These are phyloP conservation scores for Cryptocheilus praepositus DNA, from an alignment of 2,888 invertebrate species.

Conservation along the genomic window DNA sequence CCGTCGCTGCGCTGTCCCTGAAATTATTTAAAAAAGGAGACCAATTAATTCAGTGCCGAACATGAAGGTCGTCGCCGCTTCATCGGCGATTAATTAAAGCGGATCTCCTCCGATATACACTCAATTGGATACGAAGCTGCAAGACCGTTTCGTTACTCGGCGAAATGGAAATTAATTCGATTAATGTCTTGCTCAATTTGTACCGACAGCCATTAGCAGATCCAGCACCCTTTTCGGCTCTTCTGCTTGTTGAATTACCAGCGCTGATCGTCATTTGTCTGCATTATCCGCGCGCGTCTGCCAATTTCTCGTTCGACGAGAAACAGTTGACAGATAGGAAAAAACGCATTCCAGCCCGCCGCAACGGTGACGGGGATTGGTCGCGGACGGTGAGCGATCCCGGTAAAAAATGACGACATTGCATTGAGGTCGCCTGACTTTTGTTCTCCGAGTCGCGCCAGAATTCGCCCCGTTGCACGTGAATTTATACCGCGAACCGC, in stretches of 20 bases:
- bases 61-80: too few relatives aligned
- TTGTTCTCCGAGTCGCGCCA: slow-evolving; percentile 23
- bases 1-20: background rate
- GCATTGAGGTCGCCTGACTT: slow-evolving; percentile 24
- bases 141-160: too few relatives aligned
- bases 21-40: slow-evolving; percentile 11
- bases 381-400: slow-evolving; percentile 30
- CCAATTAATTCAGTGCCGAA: too few relatives aligned
- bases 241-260: slow-evolving; percentile 22
- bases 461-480: slow-evolving; percentile 21
- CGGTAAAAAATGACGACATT: slow-evolving; percentile 25
- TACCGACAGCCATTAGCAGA: too few relatives aligned
- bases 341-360: slow-evolving; percentile 22
- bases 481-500: slow-evolving; percentile 22
- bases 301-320: background rate
- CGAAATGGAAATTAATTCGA: too few relatives aligned
- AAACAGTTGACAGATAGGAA: slow-evolving; percentile 18
- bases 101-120: too few relatives aligned
- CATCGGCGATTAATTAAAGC: too few relatives aligned
- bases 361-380: slow-evolving; percentile 3
- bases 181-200: too few relatives aligned
- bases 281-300: background rate
- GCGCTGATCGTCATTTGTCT: slow-evolving; percentile 20
- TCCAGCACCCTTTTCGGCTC: background rate
- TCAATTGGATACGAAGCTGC: too few relatives aligned